Conservation (phyloP, 2,113 vertebrate genomes). For the Crypturellus undulatus region DNA sequence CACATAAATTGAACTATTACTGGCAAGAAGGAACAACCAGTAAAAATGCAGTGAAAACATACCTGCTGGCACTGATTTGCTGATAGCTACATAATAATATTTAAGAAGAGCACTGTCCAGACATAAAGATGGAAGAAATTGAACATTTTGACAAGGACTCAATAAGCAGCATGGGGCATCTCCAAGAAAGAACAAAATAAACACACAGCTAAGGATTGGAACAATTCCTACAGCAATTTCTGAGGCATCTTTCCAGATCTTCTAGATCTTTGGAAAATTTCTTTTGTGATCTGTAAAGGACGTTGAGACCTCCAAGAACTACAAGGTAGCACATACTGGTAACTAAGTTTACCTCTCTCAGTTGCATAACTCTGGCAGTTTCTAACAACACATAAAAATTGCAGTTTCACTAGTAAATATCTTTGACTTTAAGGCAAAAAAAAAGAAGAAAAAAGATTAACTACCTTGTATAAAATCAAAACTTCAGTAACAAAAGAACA, state of each 20-base stretch:
- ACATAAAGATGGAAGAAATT: neutral
- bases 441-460: neutral
- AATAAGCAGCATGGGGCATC: neutral
- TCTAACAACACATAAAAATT: neutral
- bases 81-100: neutral
- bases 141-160: neutral
- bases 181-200: neutral
- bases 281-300: neutral
- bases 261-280: neutral
- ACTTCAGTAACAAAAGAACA: neutral
- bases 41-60: fast-evolving
- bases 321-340: neutral
- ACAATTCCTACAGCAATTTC: neutral
- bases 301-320: neutral
- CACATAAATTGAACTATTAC: neutral
- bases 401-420: neutral
- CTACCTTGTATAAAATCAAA: neutral
- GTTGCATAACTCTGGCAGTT: neutral
- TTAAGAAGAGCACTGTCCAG: neutral
- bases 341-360: neutral
- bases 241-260: neutral
- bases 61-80: neutral
- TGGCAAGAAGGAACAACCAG: neutral
- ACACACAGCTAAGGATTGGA: neutral
- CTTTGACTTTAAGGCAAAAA: fast-evolving